Base-by-base conservation (phyloP, 2,797 vertebrate species). In the Chrysocyon brachyurus region DNA sequence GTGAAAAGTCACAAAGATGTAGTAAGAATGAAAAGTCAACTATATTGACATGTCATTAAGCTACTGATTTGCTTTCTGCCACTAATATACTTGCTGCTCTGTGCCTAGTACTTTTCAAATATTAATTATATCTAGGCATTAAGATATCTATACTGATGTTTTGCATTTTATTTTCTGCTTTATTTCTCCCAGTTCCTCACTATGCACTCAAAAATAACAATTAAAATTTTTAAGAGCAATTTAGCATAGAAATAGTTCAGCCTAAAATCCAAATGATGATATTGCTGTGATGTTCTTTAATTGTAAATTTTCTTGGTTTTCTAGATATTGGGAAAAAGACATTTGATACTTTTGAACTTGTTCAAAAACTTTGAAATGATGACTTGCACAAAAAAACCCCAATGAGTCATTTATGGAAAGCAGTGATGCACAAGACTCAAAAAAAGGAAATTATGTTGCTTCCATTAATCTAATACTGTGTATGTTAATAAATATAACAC, bases 361-460 rank as follows among this genome's bases (percentile, higher is more conserved):
- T 84, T 56, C 26, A 77, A 84, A 63, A 73, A 89, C 17, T 90
- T 90, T 56, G 36, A 84, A 87, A 70, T 82, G 92, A 16, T 64
- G 81, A 87, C 2, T 87, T 87, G 17, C 22, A 70, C 52, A 24
- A 64, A 94, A 87, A 72, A 90, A 81, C 82, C 31, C 3, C 33
- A 87, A 14, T 68, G 24, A 84, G n/a, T 78, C 15, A 83, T 70
- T 93, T 79, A 26, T 88, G 82, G 75, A 95, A 95, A 75, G 10
- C 12, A 78, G 3, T 78, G 21, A 24, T 94, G 16, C 12, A 79
- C 7, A 92, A 84, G 9, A 68, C 3, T 52, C n/a, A 7, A 66
- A 85, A 82, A 75, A 36, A 54, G 84, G 24, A 24, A 90, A 85
- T n/a, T 21, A 46, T 15, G 0, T 12, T 82, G 11, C 12, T 66